Evolutionary conservation across 2,113 vertebrate species (phyloP), one percentile per base, ranked within the genome.

Genomic region (Alligator sinensis): DNA sequence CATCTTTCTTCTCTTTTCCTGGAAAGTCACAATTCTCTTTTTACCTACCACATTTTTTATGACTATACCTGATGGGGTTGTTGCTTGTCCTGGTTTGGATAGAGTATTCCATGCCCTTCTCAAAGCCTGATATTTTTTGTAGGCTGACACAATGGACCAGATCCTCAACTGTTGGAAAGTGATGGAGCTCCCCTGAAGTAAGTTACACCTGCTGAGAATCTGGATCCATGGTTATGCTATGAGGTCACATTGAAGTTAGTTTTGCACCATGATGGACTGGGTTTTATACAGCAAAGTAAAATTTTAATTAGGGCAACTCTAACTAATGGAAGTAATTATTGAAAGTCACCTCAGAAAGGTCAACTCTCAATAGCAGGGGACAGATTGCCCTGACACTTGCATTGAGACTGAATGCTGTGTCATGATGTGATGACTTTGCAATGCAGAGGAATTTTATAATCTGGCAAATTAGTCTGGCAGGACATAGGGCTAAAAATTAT

Each of bases 1-100:
- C 19, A n/a, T 77, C 90, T 94, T 94, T 68, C 3, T 62, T 82
- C 78, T 84, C 28, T 89, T n/a, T 82, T 78, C 34, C 64, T 16
- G 93, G 80, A 76, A 94, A 85, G 22, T 88, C 3, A 1, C 75
- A 47, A n/a, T 89, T 89, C 64, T 55, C n/a, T 11, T 58, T 3
- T 30, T 34, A 54, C n/a, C 58, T n/a, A 22, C 70, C 24, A 47
- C 38, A 34, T 30, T 38, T 21, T 47, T 74, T 74, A 74, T 47
- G 34, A 24, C 21, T 18, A n/a, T 12, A 47, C 6, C 22, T 74
- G 34, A 47, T 74, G 34, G 70, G 70, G 25, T 25, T 24, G 70
- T 47, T 22, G 47, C 21, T 13, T 47, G 70, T 12, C 21, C 34
- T 74, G 7, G 24, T 74, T 74, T 9, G 4, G 5, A 13, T 22